Conservation (phyloP, 2,888 invertebrate genomes). For the Nomada hirtipes region DNA sequence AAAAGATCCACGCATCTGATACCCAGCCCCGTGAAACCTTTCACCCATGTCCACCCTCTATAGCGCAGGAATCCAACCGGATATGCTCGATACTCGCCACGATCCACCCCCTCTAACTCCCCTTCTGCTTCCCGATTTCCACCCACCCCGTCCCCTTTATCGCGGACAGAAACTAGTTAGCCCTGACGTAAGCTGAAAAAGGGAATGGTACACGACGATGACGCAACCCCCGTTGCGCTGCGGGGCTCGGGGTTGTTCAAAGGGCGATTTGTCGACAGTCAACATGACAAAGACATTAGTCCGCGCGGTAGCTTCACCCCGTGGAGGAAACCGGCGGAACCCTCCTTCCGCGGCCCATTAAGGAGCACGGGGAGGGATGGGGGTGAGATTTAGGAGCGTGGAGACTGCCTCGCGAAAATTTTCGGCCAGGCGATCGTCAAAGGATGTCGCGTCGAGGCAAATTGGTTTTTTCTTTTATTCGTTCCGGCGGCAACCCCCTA, state of each 20-base stretch:
- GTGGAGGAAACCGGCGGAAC: constrained; percentile 38
- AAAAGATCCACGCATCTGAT: constrained; percentile 50
- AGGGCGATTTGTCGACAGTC: constrained; percentile 83
- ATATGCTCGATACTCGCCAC: constrained; percentile 48
- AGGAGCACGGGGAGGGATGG: constrained; percentile 55
- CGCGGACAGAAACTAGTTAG: constrained; percentile 41
- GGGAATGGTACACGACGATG: constrained; percentile 33
- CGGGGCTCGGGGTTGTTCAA: constrained; percentile 65
- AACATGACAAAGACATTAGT: constrained; percentile 84
- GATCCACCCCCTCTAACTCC: background rate
- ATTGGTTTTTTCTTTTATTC: constrained; percentile 76
- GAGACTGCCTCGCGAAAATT: constrained; percentile 73
- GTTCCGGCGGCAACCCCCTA: background rate
- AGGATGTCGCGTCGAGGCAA: constrained; percentile 78
- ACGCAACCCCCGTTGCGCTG: constrained; percentile 27
- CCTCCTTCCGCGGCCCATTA: constrained; percentile 73
- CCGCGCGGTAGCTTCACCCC: constrained; percentile 35
- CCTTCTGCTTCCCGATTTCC: constrained; percentile 16
- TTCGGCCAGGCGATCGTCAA: constrained; percentile 78
- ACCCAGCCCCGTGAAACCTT: constrained; percentile 31
- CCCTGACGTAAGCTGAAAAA: constrained; percentile 42
- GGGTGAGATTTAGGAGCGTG: constrained; percentile 9
- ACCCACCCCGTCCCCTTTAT: constrained; percentile 25
- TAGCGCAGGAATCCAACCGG: constrained; percentile 33
- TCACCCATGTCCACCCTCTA: constrained; percentile 51